A percentile compares a stretch with the other conserved stretches of the same genome.
phyloP scores from a whole-genome alignment of 2,888 invertebrate genomes.

The Itoplectis maculator region DNA sequence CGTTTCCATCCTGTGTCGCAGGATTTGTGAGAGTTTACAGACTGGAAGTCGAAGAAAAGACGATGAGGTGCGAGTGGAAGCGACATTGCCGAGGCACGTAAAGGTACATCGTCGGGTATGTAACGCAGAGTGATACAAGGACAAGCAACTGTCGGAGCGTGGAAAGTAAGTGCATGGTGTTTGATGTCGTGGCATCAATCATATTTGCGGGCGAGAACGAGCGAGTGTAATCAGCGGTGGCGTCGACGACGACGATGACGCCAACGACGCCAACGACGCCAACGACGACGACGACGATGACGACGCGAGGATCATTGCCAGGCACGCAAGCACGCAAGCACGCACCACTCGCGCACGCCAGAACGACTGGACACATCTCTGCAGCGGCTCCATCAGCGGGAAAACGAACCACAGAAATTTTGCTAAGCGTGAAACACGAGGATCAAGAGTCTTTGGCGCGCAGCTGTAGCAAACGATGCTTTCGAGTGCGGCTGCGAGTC shows the following conservation, averaged over 20 bases:
- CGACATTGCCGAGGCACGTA: neutral
- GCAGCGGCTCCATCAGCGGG: slow-evolving; percentile 37
- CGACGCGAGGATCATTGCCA: slow-evolving; percentile 47
- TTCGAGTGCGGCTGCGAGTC: slow-evolving; percentile 10
- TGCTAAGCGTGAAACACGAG: slow-evolving; percentile 17
- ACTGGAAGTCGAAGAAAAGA: neutral
- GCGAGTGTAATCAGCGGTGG: slow-evolving; percentile 49
- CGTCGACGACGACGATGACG: slow-evolving; percentile 37
- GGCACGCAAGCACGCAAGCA: slow-evolving; percentile 45
- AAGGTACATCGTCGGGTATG: neutral
- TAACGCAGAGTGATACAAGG: slow-evolving; percentile 27
- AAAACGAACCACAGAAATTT: neutral
- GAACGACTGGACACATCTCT: neutral
- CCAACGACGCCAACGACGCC: too few relatives aligned
- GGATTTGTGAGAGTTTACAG: neutral
- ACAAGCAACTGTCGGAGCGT: slow-evolving; percentile 40
- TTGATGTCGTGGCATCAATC: slow-evolving; percentile 54
- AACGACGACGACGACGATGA: slow-evolving; percentile 21
- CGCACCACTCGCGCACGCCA: neutral
- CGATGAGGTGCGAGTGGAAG: neutral
- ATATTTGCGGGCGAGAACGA: slow-evolving; percentile 43
- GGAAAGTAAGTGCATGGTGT: slow-evolving; percentile 33
- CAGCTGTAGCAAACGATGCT: neutral
- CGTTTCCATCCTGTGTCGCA: too few relatives aligned
- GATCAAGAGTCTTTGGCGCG: slow-evolving; percentile 9